A percentile compares a stretch with the other conserved stretches of the same genome.
These are phyloP conservation scores for Coelogynopora nodosa DNA, from an alignment of 2,888 invertebrate species.

Conservation along the genomic window DNA sequence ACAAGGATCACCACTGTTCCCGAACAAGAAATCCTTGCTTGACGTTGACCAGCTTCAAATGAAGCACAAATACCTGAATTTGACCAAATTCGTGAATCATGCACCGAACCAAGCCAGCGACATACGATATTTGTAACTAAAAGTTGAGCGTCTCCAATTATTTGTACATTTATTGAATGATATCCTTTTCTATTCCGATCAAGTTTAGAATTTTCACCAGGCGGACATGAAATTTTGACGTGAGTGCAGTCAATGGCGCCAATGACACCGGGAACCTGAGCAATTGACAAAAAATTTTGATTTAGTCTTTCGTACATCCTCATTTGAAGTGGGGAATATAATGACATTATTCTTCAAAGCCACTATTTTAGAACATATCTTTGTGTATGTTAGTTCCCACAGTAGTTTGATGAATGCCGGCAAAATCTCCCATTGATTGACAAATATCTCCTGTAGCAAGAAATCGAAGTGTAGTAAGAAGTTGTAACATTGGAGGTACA, in stretches of 20 bases:
- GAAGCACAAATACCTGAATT: neutral
- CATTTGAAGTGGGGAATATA: neutral
- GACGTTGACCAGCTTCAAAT: neutral
- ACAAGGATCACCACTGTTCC: neutral
- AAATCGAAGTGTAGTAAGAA: neutral
- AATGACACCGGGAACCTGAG: neutral
- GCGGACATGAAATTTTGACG: neutral
- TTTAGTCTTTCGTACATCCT: neutral
- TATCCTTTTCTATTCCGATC: neutral
- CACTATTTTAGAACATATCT: neutral
- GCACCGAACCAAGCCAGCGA: neutral
- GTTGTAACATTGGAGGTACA: neutral
- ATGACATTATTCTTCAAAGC: neutral
- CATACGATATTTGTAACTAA: neutral
- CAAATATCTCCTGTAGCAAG: neutral
- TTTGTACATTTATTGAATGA: neutral
- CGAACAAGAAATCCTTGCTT: neutral
- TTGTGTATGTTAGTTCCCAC: neutral
- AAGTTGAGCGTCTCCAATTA: neutral
- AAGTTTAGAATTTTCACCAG: neutral
- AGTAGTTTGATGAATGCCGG: neutral
- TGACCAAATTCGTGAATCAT: neutral
- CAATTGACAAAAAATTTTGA: neutral
- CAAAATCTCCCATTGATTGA: neutral
- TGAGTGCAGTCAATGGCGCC: neutral